Evolutionary conservation across 2,113 vertebrate genomes (phyloP).

Genomic region (Bucco capensis): DNA sequence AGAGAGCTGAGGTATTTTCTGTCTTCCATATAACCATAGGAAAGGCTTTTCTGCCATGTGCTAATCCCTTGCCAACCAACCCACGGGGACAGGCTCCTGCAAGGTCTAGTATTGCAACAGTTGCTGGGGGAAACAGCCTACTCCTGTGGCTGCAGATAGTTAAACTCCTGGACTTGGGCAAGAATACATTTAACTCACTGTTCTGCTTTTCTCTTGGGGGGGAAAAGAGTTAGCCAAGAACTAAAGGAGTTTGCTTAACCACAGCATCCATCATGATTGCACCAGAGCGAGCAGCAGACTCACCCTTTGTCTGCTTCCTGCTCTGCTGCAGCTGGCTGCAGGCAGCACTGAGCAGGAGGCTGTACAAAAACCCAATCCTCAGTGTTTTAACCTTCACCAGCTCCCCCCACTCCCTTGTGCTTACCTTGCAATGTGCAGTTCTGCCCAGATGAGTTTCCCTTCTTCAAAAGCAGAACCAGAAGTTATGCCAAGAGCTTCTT

Average conservation of each 20-base stretch:
- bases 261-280: not conserved
- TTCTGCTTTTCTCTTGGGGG: not conserved
- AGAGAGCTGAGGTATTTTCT: not conserved
- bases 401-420: not conserved
- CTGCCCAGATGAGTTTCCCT: not conserved
- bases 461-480: not conserved
- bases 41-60: not conserved
- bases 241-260: not conserved
- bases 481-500: not conserved
- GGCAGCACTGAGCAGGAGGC: accelerated
- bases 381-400: not conserved
- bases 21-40: not conserved
- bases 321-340: not conserved
- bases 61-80: not conserved
- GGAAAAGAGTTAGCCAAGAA: not conserved
- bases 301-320: not conserved
- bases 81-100: not conserved
- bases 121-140: not conserved
- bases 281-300: not conserved
- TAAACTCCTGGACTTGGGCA: not conserved
- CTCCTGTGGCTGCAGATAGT: accelerated
- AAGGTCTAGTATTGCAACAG: not conserved
- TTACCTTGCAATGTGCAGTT: not conserved
- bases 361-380: accelerated
- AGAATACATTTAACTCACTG: not conserved